Conservation (phyloP, 2,888 invertebrate species). For the Andrena dorsata region DNA sequence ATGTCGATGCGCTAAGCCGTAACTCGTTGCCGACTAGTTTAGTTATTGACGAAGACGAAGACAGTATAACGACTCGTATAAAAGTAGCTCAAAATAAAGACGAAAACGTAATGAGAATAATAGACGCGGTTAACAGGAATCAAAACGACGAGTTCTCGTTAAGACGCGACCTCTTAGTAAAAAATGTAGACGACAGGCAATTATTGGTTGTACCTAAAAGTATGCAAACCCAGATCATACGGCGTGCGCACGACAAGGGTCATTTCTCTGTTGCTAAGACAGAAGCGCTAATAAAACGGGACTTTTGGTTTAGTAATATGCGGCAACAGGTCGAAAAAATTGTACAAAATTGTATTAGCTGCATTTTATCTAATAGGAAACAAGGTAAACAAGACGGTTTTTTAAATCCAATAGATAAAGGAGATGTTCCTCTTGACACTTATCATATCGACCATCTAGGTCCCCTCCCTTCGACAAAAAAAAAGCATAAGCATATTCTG, state of each 20-base stretch:
- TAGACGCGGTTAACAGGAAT: not conserved
- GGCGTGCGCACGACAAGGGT: not conserved
- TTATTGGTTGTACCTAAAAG: not conserved
- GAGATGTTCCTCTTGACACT: not conserved
- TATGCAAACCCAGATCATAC: slow-evolving; percentile 1
- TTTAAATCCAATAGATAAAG: not conserved
- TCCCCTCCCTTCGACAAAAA: not conserved
- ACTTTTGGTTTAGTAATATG: not conserved
- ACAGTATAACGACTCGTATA: not conserved
- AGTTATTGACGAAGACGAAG: not conserved
- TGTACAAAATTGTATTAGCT: not conserved
- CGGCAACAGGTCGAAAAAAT: not conserved
- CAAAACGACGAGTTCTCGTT: not conserved
- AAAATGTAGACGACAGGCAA: not conserved
- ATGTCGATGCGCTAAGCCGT: slow-evolving; percentile 1
- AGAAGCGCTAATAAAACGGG: not conserved
- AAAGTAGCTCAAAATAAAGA: not conserved
- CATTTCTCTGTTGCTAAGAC: not conserved
- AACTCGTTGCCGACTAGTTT: not conserved
- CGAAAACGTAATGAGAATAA: not conserved
- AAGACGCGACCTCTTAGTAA: not conserved
- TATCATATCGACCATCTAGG: slow-evolving; percentile 5
- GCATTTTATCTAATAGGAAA: not conserved
- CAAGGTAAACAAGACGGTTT: slow-evolving; percentile 3
- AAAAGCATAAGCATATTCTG: not conserved